These are phyloP conservation scores for Phylloscopus trochiloides DNA, from an alignment of 2,113 vertebrate genomes.

Conservation along the genomic window DNA sequence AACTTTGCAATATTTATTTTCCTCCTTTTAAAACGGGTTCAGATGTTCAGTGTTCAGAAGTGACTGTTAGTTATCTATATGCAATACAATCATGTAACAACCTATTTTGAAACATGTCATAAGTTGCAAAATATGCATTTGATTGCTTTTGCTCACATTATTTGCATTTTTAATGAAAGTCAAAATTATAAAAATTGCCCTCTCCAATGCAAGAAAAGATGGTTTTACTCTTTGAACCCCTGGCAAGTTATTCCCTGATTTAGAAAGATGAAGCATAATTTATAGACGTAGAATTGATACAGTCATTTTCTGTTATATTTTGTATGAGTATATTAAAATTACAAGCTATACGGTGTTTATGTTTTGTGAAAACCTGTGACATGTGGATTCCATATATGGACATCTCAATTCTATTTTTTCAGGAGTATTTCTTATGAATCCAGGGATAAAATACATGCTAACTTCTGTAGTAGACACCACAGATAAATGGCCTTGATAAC, in stretches of 20 bases:
- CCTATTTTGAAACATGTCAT: background rate
- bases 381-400: background rate
- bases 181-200: background rate
- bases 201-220: background rate
- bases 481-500: background rate
- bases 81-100: background rate
- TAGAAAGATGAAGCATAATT: background rate
- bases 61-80: background rate
- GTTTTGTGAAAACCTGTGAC: background rate
- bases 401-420: background rate
- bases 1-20: background rate
- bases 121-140: background rate
- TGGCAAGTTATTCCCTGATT: background rate
- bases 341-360: background rate
- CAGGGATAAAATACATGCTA: background rate
- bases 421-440: background rate
- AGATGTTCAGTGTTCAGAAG: background rate
- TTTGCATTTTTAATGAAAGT: background rate
- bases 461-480: background rate
- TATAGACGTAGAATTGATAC: background rate
- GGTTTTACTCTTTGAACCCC: background rate
- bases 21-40: background rate
- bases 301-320: background rate
- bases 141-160: background rate
- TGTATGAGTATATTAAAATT: background rate